Evolutionary conservation across 2,113 vertebrate species (phyloP).

Genomic region (Apaloderma vittatum): DNA sequence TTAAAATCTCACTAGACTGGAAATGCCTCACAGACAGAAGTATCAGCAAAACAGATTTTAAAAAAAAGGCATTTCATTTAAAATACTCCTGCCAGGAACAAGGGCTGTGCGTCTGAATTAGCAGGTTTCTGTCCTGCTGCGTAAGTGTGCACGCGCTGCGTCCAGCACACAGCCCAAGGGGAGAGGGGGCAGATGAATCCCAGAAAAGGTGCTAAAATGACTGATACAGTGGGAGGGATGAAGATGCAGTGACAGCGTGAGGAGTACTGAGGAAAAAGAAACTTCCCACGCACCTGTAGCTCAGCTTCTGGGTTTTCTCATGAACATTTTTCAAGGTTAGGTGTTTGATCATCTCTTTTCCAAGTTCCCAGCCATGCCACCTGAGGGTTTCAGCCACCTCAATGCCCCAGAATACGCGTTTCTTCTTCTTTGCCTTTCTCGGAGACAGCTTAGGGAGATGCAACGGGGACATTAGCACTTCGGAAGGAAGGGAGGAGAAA

Average conservation of each 20-base stretch:
- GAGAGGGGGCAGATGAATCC: not conserved
- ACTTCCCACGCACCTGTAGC: constrained; percentile 81
- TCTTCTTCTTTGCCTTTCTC: constrained; percentile 61
- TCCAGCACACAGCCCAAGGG: no score
- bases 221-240: not conserved
- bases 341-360: constrained; percentile 83
- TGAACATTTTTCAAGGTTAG: constrained; percentile 88
- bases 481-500: not conserved
- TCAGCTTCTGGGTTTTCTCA: constrained; percentile 87
- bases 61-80: constrained; percentile 11
- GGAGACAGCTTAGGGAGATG: not conserved
- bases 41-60: constrained; percentile 59
- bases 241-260: not conserved
- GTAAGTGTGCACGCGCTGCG: not conserved
- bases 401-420: constrained; percentile 83
- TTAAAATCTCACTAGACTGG: constrained; percentile 65
- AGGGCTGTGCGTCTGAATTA: constrained; percentile 1
- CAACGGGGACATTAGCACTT: not conserved
- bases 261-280: not conserved
- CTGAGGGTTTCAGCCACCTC: constrained; percentile 83
- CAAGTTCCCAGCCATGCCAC: constrained; percentile 89
- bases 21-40: constrained; percentile 62
- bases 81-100: constrained; percentile 9
- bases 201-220: not conserved
- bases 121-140: not conserved